phyloP scores from a whole-genome alignment of 2,888 invertebrate genomes.

The Drosophila falleni region DNA sequence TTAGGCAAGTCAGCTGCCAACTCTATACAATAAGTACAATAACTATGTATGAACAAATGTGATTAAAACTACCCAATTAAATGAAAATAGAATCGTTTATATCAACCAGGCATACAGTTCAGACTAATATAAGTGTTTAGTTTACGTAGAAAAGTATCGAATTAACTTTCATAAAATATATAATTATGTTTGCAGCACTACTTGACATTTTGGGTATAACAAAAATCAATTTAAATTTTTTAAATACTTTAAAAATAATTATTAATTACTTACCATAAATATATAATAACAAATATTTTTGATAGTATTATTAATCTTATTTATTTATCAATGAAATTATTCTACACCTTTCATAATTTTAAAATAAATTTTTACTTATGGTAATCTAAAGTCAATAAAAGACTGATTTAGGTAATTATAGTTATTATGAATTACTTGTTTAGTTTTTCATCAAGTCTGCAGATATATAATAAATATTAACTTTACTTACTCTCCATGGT shows the following conservation, averaged over 20 bases:
- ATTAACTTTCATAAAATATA: background rate
- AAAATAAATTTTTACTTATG: background rate
- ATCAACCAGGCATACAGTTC: background rate
- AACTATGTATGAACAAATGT: conserved; percentile 35
- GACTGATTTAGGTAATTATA: background rate
- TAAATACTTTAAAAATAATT: too few species aligned
- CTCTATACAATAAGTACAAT: conserved; percentile 4
- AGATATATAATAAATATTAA: conserved; percentile 21
- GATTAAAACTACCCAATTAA: conserved; percentile 58
- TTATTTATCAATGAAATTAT: too few species aligned
- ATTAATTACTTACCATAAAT: too few species aligned
- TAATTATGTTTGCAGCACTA: background rate
- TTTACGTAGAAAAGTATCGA: background rate
- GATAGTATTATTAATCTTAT: too few species aligned
- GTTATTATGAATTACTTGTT: conserved; percentile 17
- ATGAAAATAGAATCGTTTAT: conserved; percentile 31
- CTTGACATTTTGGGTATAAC: background rate
- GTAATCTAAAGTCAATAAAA: background rate
- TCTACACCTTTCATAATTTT: background rate
- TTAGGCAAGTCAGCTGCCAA: conserved; percentile 36
- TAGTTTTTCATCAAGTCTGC: conserved; percentile 3
- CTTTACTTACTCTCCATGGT: conserved; percentile 30
- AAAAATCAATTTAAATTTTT: background rate
- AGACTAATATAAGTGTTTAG: background rate
- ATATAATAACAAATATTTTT: too few species aligned